phyloP scores from a whole-genome alignment of 1,140 invertebrate species.

The Nilaparvata lugens region DNA sequence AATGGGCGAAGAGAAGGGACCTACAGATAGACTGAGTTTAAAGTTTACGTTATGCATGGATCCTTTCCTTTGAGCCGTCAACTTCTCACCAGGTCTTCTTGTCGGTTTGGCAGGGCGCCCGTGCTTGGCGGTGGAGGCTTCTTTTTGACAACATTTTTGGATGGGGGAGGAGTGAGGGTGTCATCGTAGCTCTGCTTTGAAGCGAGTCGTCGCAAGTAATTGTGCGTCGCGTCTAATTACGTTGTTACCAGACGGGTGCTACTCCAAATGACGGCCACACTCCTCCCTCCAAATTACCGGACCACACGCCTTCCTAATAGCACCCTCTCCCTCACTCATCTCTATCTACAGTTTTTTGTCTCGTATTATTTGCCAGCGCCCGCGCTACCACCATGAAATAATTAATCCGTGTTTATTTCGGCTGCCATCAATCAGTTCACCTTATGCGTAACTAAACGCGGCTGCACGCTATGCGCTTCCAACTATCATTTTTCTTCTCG shows the following conservation, averaged over 20 bases:
- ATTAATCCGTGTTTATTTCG: not conserved
- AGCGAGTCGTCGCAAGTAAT: conserved; percentile 4
- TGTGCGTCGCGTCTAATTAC: conserved; percentile 3
- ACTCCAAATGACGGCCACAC: not conserved
- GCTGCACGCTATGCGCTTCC: too few species aligned
- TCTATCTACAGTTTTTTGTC: not conserved
- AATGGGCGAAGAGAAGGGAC: too few species aligned
- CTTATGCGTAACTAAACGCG: not conserved
- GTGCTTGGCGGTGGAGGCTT: not conserved
- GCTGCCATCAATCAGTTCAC: not conserved
- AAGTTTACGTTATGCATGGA: conserved; percentile 2
- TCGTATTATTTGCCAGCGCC: too few species aligned
- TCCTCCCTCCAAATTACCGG: not conserved
- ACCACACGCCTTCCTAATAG: conserved; percentile 2
- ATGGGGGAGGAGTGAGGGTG: too few species aligned
- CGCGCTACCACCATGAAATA: too few species aligned
- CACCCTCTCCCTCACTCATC: not conserved
- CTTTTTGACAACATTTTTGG: not conserved
- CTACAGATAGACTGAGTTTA: not conserved
- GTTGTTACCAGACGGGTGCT: not conserved
- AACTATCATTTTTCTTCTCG: too few species aligned
- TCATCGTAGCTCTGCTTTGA: not conserved
- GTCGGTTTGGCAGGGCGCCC: not conserved
- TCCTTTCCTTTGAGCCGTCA: not conserved
- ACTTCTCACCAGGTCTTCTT: not conserved